Conservation (phyloP, 2,888 invertebrate genomes). For the Boloria selene region DNA sequence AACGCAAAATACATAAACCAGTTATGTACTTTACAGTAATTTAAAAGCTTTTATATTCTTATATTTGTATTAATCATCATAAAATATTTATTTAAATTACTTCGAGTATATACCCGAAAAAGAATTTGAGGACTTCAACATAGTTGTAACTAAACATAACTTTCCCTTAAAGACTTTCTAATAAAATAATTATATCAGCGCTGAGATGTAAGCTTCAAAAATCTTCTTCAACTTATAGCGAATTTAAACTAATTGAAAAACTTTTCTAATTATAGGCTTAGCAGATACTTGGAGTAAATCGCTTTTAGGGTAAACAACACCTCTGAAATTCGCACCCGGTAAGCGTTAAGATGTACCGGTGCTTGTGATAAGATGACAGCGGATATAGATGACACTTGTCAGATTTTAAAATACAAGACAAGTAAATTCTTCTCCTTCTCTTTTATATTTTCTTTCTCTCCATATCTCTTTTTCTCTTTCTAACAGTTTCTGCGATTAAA, state of each 20-base stretch:
- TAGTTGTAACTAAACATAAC: conserved; percentile 6
- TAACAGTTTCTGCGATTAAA: too few species aligned
- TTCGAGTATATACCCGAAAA: neutral
- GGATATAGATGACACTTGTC: neutral
- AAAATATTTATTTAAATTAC: too few species aligned
- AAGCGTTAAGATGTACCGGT: conserved; percentile 39
- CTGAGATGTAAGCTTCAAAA: conserved; percentile 72
- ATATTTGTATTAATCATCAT: too few species aligned
- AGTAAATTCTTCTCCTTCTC: too few species aligned
- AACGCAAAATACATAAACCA: too few species aligned
- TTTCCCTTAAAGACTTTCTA: conserved; percentile 30
- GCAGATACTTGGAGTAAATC: conserved; percentile 79
- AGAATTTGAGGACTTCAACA: neutral
- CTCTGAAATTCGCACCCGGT: conserved; percentile 70
- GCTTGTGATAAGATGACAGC: conserved; percentile 23
- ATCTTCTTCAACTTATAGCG: conserved; percentile 70
- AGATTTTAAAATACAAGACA: too few species aligned
- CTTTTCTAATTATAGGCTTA: conserved; percentile 82
- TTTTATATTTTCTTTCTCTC: too few species aligned
- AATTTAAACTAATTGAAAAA: conserved; percentile 82
- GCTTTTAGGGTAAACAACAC: conserved; percentile 80
- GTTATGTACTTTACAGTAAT: too few species aligned
- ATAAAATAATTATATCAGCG: conserved; percentile 49
- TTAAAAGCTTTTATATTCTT: too few species aligned
- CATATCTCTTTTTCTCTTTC: too few species aligned